These are phyloP conservation scores for Caenorhabditis sulstoni DNA, from an alignment of 2,888 invertebrate species.

Conservation along the genomic window DNA sequence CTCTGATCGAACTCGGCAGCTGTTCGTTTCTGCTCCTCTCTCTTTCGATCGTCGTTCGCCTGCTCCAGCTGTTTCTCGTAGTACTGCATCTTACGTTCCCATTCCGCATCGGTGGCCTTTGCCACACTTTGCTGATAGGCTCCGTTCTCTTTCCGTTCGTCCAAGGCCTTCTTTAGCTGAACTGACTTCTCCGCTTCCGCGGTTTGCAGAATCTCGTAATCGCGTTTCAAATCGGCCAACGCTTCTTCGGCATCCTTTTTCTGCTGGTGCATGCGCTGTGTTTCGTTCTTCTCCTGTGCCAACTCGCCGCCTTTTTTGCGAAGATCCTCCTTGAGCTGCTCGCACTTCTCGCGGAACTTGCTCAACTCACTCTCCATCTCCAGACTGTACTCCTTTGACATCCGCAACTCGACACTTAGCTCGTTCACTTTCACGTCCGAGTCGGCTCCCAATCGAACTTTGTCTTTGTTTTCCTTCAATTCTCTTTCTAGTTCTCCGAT, in stretches of 20 bases:
- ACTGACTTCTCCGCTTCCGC: constrained; percentile 84
- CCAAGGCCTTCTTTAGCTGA: constrained; percentile 87
- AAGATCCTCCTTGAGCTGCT: constrained; percentile 58
- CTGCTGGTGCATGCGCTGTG: constrained; percentile 43
- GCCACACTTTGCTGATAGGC: constrained; percentile 59
- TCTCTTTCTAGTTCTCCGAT: constrained; percentile 46
- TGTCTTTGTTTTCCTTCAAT: constrained; percentile 46
- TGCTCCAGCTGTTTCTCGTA: constrained; percentile 67
- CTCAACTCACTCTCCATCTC: constrained; percentile 61
- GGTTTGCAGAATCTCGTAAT: constrained; percentile 36
- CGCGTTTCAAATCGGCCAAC: constrained; percentile 43
- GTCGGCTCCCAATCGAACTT: constrained; percentile 30
- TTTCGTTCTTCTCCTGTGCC: constrained; percentile 61
- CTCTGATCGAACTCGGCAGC: constrained; percentile 62
- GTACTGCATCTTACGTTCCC: constrained; percentile 88
- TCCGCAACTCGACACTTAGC: constrained; percentile 39
- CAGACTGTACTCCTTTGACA: constrained; percentile 45
- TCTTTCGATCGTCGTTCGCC: constrained; percentile 52
- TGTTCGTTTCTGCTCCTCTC: constrained; percentile 56
- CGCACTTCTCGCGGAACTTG: constrained; percentile 60
- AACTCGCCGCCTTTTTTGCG: constrained; percentile 45
- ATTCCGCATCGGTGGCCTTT: constrained; percentile 84
- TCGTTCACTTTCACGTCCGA: constrained; percentile 50
- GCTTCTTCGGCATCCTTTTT: constrained; percentile 54
- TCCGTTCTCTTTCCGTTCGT: constrained; percentile 68